Evolutionary conservation across 2,797 vertebrate species (phyloP).

Genomic region (Phylloscopus collybita): DNA sequence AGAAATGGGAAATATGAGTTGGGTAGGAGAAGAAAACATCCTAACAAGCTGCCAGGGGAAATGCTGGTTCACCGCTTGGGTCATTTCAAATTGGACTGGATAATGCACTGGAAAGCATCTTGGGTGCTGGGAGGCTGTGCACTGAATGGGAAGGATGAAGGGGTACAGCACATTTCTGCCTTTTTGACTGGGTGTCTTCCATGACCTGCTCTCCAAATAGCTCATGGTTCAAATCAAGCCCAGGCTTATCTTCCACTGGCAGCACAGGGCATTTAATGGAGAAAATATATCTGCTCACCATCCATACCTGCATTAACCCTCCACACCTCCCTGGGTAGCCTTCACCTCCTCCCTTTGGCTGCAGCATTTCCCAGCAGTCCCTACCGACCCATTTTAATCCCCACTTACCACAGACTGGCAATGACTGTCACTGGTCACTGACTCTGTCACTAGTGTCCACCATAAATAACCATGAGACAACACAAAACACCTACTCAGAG

Average conservation of each 20-base stretch:
- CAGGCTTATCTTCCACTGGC: background rate
- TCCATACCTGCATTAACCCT: background rate
- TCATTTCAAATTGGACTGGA: slow-evolving; percentile 40
- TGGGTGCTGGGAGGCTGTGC: slow-evolving; percentile 2
- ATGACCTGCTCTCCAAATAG: background rate
- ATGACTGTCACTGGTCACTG: background rate
- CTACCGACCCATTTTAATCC: background rate
- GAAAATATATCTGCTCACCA: background rate
- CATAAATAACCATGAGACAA: background rate
- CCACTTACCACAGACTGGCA: background rate
- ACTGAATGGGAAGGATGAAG: background rate
- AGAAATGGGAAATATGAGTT: slow-evolving; percentile 32
- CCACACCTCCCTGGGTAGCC: background rate
- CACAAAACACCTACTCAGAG: background rate
- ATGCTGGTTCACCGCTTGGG: slow-evolving; percentile 16
- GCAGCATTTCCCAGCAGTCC: background rate
- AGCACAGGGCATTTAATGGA: background rate
- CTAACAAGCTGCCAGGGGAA: slow-evolving; percentile 52
- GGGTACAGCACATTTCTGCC: background rate
- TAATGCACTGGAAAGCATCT: slow-evolving; percentile 29
- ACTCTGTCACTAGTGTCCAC: background rate
- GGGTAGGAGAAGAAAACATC: slow-evolving; percentile 34
- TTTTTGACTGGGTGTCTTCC: background rate
- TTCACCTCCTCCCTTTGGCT: background rate
- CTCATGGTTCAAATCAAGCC: background rate